Conservation (phyloP, 2,113 vertebrate genomes). For the Cinclus mexicanus region DNA sequence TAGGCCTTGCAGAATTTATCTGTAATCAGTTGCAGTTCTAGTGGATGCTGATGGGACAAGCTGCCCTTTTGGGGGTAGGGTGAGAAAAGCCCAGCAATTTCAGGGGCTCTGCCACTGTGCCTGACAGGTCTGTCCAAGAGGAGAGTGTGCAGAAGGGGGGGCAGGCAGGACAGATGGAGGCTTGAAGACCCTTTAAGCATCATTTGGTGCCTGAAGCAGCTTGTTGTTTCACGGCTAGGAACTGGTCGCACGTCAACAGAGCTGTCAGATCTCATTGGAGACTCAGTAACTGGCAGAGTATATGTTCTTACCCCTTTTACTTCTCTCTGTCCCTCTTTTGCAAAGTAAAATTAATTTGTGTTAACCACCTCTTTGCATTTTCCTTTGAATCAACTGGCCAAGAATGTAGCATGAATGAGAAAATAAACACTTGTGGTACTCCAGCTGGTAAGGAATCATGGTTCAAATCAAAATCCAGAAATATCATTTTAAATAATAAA, state of each 20-base stretch:
- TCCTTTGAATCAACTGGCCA: background rate
- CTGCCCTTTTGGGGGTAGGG: background rate
- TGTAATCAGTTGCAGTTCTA: background rate
- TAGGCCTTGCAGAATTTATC: background rate
- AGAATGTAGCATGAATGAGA: background rate
- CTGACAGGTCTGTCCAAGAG: background rate
- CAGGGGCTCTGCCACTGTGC: background rate
- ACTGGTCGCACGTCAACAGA: background rate
- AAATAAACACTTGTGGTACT: background rate
- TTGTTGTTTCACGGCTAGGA: background rate
- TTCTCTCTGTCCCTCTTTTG: background rate
- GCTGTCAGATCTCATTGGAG: background rate
- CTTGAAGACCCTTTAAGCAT: background rate
- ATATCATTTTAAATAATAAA: background rate
- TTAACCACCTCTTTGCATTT: background rate
- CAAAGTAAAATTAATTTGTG: background rate
- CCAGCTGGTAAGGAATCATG: background rate
- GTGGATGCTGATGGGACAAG: background rate
- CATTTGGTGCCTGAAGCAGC: background rate
- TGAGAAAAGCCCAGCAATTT: background rate
- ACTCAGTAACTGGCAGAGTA: background rate
- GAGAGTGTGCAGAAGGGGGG: background rate
- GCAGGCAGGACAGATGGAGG: background rate
- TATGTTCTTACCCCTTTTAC: background rate
- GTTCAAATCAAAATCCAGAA: background rate